Conservation (phyloP, 2,797 vertebrate genomes). For the Pteronotus mesoamericanus region DNA sequence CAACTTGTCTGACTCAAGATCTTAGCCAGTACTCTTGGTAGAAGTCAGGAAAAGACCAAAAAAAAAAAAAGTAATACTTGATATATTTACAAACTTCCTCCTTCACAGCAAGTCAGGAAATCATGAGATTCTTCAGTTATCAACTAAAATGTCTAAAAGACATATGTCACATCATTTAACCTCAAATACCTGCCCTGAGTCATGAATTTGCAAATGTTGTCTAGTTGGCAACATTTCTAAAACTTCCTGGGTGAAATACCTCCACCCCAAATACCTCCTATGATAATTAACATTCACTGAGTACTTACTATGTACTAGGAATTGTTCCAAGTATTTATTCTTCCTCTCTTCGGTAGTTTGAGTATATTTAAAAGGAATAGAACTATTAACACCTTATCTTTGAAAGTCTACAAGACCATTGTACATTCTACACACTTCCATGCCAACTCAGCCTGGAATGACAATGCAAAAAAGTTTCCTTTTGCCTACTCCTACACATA, state of each 20-base stretch:
- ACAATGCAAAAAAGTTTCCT: neutral
- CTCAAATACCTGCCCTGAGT: neutral
- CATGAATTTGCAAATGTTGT: neutral
- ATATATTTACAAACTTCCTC: constrained; percentile 5
- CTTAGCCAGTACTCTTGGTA: neutral
- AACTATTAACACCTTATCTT: neutral
- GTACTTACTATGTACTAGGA: neutral
- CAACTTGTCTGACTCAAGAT: neutral
- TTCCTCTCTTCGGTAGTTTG: neutral
- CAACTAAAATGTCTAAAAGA: neutral
- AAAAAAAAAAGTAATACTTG: neutral
- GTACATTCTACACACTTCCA: neutral
- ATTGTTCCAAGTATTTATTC: neutral
- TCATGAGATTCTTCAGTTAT: neutral
- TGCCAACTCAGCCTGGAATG: neutral
- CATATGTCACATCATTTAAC: neutral
- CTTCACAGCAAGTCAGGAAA: neutral
- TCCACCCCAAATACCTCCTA: neutral
- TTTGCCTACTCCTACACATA: neutral
- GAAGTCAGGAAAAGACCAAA: neutral
- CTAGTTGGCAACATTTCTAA: neutral
- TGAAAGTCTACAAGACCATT: neutral
- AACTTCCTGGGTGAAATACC: neutral
- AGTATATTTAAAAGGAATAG: neutral
- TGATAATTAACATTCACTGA: neutral